A percentile compares a stretch with the other conserved stretches of the same genome.
Conservation (phyloP, 2,797 vertebrate species). For the Limnodromus scolopaceus region DNA sequence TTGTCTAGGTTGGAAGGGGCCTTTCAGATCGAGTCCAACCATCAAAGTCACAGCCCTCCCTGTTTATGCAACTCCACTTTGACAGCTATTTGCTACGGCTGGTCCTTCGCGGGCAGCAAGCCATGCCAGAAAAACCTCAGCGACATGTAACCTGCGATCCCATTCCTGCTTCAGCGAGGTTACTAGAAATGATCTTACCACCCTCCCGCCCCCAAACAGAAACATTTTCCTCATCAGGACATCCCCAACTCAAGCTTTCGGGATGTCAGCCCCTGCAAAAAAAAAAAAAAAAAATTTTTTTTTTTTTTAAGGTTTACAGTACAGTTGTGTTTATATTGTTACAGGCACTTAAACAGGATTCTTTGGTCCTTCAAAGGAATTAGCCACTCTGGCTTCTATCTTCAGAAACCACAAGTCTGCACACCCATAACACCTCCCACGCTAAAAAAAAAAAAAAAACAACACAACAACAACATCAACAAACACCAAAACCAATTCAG, state of each 20-base stretch:
- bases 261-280: slow-evolving; percentile 45
- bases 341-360: slow-evolving; percentile 77
- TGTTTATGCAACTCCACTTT: neutral
- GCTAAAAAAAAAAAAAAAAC: neutral
- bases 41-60: too few relatives aligned
- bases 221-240: neutral
- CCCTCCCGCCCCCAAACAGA: neutral
- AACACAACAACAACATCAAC: neutral
- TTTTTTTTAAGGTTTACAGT: slow-evolving; percentile 57
- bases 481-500: neutral
- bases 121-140: neutral
- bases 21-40: too few relatives aligned
- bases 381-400: slow-evolving; percentile 67
- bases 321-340: slow-evolving; percentile 70
- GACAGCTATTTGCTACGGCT: neutral
- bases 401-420: slow-evolving; percentile 69
- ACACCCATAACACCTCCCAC: slow-evolving; percentile 44
- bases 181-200: slow-evolving; percentile 44
- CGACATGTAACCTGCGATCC: neutral
- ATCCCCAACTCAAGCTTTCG: slow-evolving; percentile 39
- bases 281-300: neutral
- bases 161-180: neutral
- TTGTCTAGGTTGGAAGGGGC: too few relatives aligned
- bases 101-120: neutral
- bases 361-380: slow-evolving; percentile 76